A percentile compares a stretch with the other conserved stretches of the same genome.
These are phyloP conservation scores for Elysia crispata DNA, from an alignment of 2,888 invertebrate species.

Conservation along the genomic window DNA sequence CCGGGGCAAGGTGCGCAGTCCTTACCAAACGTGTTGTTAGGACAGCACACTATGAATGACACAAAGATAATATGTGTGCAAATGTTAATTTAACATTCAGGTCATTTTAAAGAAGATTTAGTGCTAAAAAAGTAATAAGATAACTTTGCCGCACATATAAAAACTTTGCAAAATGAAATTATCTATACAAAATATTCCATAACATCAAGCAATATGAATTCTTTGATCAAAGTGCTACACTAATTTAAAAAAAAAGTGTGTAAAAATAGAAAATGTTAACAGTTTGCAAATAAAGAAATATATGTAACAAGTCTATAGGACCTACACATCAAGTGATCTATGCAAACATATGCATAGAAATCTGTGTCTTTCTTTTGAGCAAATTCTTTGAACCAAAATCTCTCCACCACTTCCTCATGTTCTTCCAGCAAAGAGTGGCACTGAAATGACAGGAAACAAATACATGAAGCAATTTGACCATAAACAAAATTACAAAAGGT, in stretches of 20 bases:
- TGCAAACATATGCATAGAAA: conserved; percentile 87
- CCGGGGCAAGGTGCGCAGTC: conserved; percentile 89
- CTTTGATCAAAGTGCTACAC: not conserved
- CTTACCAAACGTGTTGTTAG: conserved; percentile 88
- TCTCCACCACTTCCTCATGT: conserved; percentile 88
- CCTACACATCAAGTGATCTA: conserved; percentile 82
- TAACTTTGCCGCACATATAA: too few relatives aligned
- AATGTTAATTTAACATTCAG: too few relatives aligned
- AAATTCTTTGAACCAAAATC: conserved; percentile 90
- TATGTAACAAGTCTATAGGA: not conserved
- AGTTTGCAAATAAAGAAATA: too few relatives aligned
- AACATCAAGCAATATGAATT: too few relatives aligned
- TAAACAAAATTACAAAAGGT: too few relatives aligned
- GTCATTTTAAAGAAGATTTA: too few relatives aligned
- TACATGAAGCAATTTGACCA: too few relatives aligned
- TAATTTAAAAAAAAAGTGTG: too few relatives aligned
- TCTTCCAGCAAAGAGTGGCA: conserved; percentile 92
- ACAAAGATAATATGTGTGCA: not conserved
- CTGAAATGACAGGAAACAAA: conserved; percentile 77
- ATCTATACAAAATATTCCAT: too few relatives aligned
- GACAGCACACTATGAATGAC: conserved; percentile 85
- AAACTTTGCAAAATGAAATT: too few relatives aligned
- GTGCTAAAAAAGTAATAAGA: too few relatives aligned
- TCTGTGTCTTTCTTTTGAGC: conserved; percentile 81
- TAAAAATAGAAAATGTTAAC: too few relatives aligned